Evolutionary conservation across 2,888 invertebrate species (phyloP).

Genomic region (Dryadula phaetusa): DNA sequence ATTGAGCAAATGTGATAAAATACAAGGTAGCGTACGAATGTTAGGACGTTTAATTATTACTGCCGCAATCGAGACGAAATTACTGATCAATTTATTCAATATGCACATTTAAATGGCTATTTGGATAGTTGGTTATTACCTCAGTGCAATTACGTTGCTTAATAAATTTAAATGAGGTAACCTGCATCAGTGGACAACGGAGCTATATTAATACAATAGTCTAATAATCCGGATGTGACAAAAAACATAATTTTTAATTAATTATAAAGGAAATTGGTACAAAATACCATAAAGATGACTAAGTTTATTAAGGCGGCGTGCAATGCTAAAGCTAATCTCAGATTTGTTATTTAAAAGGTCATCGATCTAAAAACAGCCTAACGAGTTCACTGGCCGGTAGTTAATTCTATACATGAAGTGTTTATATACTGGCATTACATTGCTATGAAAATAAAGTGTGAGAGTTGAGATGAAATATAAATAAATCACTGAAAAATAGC

Average conservation of each 20-base stretch:
- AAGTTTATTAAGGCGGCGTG: background rate
- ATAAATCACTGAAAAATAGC: slow-evolving; percentile 26
- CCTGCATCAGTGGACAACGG: slow-evolving; percentile 39
- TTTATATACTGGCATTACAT: slow-evolving; percentile 51
- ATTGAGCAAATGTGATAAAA: slow-evolving; percentile 25
- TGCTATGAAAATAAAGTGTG: slow-evolving; percentile 49
- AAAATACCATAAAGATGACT: background rate
- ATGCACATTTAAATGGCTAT: slow-evolving; percentile 33
- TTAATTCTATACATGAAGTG: slow-evolving; percentile 49
- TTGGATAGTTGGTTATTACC: slow-evolving; percentile 33
- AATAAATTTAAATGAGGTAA: slow-evolving; percentile 43
- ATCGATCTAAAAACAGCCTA: slow-evolving; percentile 72
- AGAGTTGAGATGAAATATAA: slow-evolving; percentile 37
- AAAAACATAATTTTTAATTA: background rate
- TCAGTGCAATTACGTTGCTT: slow-evolving; percentile 34
- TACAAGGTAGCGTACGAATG: slow-evolving; percentile 17
- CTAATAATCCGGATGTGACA: background rate
- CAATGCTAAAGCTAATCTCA: slow-evolving; percentile 17
- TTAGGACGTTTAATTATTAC: slow-evolving; percentile 20
- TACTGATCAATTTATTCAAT: slow-evolving; percentile 35
- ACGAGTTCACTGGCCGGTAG: slow-evolving; percentile 77
- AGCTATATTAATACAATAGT: slow-evolving; percentile 17
- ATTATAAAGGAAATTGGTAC: background rate
- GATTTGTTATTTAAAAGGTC: slow-evolving; percentile 43
- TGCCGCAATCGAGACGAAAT: slow-evolving; percentile 26